Conservation (phyloP, 2,888 invertebrate species). For the Trilocha varians region DNA sequence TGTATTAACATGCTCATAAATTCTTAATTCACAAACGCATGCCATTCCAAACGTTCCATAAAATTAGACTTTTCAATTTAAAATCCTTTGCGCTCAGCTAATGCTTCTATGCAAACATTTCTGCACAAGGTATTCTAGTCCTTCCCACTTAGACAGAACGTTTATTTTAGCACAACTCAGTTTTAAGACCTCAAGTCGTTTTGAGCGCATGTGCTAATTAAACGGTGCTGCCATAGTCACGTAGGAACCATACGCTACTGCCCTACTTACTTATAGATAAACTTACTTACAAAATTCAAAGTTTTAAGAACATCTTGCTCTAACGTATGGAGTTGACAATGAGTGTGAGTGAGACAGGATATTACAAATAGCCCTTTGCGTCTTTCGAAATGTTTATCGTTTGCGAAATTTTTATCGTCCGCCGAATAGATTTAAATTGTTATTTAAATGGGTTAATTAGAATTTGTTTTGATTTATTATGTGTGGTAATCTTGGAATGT, state of each 20-base stretch:
- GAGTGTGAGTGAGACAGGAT: neutral
- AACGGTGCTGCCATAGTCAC: constrained; percentile 6
- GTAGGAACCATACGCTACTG: constrained; percentile 6
- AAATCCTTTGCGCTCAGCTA: too few relatives aligned
- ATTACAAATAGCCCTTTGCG: too few relatives aligned
- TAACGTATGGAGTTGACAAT: neutral
- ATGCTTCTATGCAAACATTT: too few relatives aligned
- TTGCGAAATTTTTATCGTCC: neutral
- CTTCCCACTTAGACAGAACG: neutral
- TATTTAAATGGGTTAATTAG: too few relatives aligned
- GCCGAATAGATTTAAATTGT: neutral
- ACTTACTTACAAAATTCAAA: neutral
- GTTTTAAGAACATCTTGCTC: neutral
- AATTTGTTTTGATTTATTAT: too few relatives aligned
- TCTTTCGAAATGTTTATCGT: too few relatives aligned
- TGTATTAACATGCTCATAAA: too few relatives aligned
- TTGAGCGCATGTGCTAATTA: constrained; percentile 7
- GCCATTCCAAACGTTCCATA: too few relatives aligned
- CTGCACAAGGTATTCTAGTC: too few relatives aligned
- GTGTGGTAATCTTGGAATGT: too few relatives aligned
- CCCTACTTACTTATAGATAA: constrained; percentile 9
- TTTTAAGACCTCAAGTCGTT: neutral
- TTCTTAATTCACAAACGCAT: too few relatives aligned
- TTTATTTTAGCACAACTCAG: neutral
- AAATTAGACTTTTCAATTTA: too few relatives aligned